Conservation (phyloP, 2,888 invertebrate species). For the Zonitis immaculata region DNA sequence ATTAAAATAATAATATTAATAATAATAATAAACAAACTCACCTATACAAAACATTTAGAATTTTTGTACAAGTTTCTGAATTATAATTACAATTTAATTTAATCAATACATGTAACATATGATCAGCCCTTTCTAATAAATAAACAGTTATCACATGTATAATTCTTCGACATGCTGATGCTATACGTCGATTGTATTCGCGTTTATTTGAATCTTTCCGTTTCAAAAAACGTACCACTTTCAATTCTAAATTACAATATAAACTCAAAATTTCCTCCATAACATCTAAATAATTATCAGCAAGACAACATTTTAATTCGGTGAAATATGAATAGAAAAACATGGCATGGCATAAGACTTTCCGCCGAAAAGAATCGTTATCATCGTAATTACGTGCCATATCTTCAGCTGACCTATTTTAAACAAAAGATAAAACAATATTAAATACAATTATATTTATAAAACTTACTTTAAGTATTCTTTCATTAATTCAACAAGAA, state of each 20-base stretch:
- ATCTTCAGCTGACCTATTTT: conserved; percentile 26
- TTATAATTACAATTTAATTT: conserved; percentile 24
- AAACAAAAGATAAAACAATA: not conserved
- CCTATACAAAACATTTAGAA: conserved; percentile 32
- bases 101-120: conserved; percentile 34
- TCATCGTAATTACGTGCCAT: conserved; percentile 26
- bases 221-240: conserved; percentile 23
- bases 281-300: conserved; percentile 30
- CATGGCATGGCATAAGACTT: conserved; percentile 27
- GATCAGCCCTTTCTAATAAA: conserved; percentile 27
- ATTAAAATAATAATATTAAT: not conserved
- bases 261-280: conserved; percentile 35
- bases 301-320: conserved; percentile 22
- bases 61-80: conserved; percentile 25
- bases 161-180: conserved; percentile 20
- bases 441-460: conserved; percentile 1
- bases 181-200: conserved; percentile 17
- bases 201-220: conserved; percentile 20
- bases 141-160: conserved; percentile 26
- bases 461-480: conserved; percentile 31
- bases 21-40: conserved; percentile 21
- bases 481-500: conserved; percentile 26
- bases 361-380: conserved; percentile 21
- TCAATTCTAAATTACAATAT: conserved; percentile 30
- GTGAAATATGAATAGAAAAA: conserved; percentile 29